Conservation (phyloP, 2,113 vertebrate species). For the Onychostruthus taczanowskii region DNA sequence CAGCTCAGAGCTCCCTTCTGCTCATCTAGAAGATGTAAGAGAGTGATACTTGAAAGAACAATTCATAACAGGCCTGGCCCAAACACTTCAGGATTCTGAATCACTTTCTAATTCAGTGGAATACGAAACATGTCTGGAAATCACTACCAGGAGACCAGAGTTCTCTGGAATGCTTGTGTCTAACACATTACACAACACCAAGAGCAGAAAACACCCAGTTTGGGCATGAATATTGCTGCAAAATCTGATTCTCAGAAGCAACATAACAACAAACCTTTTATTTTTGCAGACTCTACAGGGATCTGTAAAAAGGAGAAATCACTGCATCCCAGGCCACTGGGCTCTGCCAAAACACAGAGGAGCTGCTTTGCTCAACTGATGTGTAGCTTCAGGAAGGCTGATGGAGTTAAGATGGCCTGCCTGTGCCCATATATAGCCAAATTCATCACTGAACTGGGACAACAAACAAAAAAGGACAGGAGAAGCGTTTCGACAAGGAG, state of each 20-base stretch:
- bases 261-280: background rate
- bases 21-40: background rate
- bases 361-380: background rate
- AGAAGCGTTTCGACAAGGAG: background rate
- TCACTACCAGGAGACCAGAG: background rate
- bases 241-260: background rate
- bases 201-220: background rate
- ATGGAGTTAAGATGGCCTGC: background rate
- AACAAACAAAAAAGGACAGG: background rate
- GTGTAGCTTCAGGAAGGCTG: background rate
- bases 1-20: background rate
- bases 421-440: background rate
- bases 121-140: background rate
- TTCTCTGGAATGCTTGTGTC: background rate
- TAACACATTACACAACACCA: background rate
- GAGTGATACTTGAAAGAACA: background rate
- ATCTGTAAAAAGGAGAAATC: background rate
- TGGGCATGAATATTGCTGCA: background rate
- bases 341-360: background rate
- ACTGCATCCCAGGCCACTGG: background rate
- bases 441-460: background rate
- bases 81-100: background rate
- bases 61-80: background rate
- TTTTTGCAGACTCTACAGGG: background rate
- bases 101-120: background rate